Base-by-base conservation (phyloP, 2,113 vertebrate species). In the Myotis brandtii region DNA sequence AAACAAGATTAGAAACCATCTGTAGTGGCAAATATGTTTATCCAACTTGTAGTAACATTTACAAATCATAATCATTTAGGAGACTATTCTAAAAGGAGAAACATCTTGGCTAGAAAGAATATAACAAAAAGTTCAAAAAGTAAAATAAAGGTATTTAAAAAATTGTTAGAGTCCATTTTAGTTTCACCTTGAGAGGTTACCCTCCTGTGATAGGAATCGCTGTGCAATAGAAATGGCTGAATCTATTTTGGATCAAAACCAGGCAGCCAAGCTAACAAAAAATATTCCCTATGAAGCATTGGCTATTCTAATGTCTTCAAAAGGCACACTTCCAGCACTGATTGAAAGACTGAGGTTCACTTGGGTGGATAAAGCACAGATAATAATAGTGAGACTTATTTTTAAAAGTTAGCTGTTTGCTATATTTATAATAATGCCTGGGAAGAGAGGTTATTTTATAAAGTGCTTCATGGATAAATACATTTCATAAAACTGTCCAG, bases 201-300 rank as follows among this genome's bases (percentile, higher is more conserved):
- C 59, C 12, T 83, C 27, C 50, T 84, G 37, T 87, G 76, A 88
- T 82, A 88, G 52, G 18, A 67, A 73, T 94, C 66, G 34, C 76
- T 87, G 40, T 76, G n/a, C 87, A 62, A 88, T 37, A 73, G 91
- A 96, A 96, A 91, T 79, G 82, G 34, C 48, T 95, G 72, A 72
- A 86, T 92, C 82, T 92, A 82, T 91, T 97, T 94, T 96, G 72
- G 91, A 95, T 90, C 81, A 94, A 96, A 96, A 95, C 62, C 72
- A 91, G 72, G 59, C 76, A 95, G 56, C 56, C 46, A 85, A 86
- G n/a, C 43, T 86, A 48, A 56, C 84, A 94, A 86, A 85, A 97
- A 82, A 66, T 32, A 75, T 81, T 80, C 27, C 12, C 50, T 10
- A 5, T n/a, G 90, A 89, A 93, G 77, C 48, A 62, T 12, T 27